Evolutionary conservation across 2,797 vertebrate genomes (phyloP).

Genomic region (Tragelaphus oryx): DNA sequence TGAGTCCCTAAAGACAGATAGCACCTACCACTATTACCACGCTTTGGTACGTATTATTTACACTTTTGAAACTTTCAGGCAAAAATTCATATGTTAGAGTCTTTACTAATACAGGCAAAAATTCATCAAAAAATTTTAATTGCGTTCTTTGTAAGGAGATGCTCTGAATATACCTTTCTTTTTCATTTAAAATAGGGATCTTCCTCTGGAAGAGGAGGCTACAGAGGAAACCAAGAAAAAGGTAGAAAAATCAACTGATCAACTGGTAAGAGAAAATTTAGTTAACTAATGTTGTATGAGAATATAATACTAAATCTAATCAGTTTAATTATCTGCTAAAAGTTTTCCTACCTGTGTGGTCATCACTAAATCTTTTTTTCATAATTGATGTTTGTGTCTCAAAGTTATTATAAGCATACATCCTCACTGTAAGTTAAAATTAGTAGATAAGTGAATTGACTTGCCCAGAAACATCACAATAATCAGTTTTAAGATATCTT

Average conservation of each 20-base stretch:
- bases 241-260: constrained; percentile 34
- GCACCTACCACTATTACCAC: neutral
- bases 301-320: neutral
- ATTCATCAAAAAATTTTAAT: neutral
- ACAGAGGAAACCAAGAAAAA: constrained; percentile 42
- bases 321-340: constrained; percentile 3
- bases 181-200: constrained; percentile 49
- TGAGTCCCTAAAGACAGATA: neutral
- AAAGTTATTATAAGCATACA: neutral
- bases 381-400: neutral
- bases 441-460: neutral
- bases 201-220: constrained; percentile 22
- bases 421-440: neutral
- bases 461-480: neutral
- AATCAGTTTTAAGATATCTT: neutral
- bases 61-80: constrained; percentile 6
- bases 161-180: neutral
- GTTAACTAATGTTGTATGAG: neutral
- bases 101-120: neutral
- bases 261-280: constrained; percentile 63
- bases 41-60: neutral
- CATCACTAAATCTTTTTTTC: neutral
- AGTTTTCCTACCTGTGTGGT: neutral
- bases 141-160: constrained; percentile 18
- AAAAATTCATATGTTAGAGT: neutral